Evolutionary conservation across 2,113 vertebrate genomes (phyloP).

Genomic region (Speoplatyrhinus poulsoni): DNA sequence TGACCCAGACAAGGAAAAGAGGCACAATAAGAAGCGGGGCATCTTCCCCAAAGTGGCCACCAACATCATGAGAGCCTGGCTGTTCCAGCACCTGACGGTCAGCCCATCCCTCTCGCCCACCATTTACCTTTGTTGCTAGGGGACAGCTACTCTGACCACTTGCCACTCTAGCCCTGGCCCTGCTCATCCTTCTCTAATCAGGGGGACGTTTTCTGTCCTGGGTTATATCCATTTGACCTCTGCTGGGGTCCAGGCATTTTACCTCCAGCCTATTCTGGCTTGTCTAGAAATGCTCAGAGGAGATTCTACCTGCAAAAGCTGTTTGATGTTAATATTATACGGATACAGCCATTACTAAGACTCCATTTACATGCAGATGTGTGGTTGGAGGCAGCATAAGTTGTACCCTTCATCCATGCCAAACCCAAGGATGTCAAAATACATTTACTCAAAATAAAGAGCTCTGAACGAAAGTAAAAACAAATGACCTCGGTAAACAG

Average conservation of each 20-base stretch:
- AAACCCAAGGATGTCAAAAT: too few species aligned
- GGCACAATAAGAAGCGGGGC: constrained; percentile 95
- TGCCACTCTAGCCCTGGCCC: not conserved
- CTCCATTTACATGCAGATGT: too few species aligned
- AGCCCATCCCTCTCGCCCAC: constrained; percentile 60
- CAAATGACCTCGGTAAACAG: not conserved
- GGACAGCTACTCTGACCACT: not conserved
- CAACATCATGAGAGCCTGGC: constrained; percentile 98
- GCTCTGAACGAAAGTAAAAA: not conserved
- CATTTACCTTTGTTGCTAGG: not conserved
- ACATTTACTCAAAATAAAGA: too few species aligned
- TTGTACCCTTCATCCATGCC: too few species aligned
- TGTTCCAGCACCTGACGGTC: constrained; percentile 98
- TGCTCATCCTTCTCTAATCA: constrained; percentile 5
- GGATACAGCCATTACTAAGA: too few species aligned
- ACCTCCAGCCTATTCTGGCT: constrained; percentile 2
- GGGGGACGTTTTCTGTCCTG: not conserved
- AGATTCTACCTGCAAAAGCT: too few species aligned
- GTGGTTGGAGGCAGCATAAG: too few species aligned
- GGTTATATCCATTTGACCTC: too few species aligned
- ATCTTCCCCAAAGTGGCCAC: constrained; percentile 99
- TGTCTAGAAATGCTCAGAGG: not conserved
- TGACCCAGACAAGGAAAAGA: constrained; percentile 91
- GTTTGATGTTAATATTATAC: too few species aligned
- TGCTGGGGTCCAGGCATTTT: constrained; percentile 10